Percentiles rank a stretch among this genome's conserved stretches.
These are phyloP conservation scores for Tinamus major DNA, from an alignment of 2,797 vertebrate genomes.

Conservation along the genomic window DNA sequence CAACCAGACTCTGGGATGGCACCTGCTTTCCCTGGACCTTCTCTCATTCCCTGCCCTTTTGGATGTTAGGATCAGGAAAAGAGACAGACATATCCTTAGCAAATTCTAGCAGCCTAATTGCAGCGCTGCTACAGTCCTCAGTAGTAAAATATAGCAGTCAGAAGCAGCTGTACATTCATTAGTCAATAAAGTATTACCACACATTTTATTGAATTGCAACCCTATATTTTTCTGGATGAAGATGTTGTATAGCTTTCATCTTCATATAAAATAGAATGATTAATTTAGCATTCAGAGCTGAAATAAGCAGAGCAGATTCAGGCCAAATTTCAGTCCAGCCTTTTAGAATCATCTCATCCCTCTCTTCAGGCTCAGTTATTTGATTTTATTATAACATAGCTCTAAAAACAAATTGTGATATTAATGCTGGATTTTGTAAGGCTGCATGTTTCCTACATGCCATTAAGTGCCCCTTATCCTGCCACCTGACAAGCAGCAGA, in stretches of 20 bases:
- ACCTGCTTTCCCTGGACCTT: constrained; percentile 20
- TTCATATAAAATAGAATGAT: constrained; percentile 71
- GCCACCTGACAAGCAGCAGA: not conserved
- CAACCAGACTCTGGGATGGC: constrained; percentile 59
- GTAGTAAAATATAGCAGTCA: constrained; percentile 66
- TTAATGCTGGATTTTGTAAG: not conserved
- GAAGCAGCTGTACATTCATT: constrained; percentile 58
- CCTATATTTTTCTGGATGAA: constrained; percentile 67
- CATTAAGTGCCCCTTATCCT: not conserved
- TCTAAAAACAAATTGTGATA: not conserved
- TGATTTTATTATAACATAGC: not conserved
- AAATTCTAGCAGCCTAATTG: constrained; percentile 48
- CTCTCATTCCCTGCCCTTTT: not conserved
- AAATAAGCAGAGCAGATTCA: constrained; percentile 35
- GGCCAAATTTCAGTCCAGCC: constrained; percentile 49
- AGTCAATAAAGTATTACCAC: constrained; percentile 67
- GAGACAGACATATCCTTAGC: constrained; percentile 57
- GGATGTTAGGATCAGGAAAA: constrained; percentile 39
- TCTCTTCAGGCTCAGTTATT: not conserved
- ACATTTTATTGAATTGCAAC: constrained; percentile 67
- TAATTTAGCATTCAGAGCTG: constrained; percentile 63
- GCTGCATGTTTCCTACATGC: not conserved
- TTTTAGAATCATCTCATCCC: not conserved
- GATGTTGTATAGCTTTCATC: constrained; percentile 52
- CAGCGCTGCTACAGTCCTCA: constrained; percentile 40